Base-by-base conservation (phyloP, 92 coral and sea anemone species). In the Chrysogorgia sp. region DNA sequence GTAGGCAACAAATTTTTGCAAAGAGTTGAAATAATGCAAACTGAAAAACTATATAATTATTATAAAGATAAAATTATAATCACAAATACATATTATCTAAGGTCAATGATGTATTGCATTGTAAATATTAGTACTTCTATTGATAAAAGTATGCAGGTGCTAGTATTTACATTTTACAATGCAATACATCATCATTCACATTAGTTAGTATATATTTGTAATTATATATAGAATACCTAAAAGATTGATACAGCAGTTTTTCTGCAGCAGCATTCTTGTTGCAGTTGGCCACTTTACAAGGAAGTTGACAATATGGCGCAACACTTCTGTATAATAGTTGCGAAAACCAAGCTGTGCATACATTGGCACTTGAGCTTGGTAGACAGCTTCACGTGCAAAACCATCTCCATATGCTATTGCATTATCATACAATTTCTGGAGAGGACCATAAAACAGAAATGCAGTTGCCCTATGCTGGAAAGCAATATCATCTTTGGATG, bases 381-480 rank as follows among this genome's bases (percentile, higher is more conserved):
- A 37, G 26, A 65, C 72, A 7, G 52, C 52, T 15, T 37, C 72
- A 34, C 50, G 22, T 34, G 52, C 68, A 25, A 62, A 0, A 12
- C 68, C 68, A 28, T 62, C 68, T 25, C 68, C 37, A 62, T 29
- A 25, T 33, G 37, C 15, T 8, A 29, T 62, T 3, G 40, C 68
- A 62, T 3, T 17, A 29, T 29, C 37, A 13, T 62, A 62, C 9
- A 62, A 29, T 17, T 19, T 4, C 37, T 25, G 68, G 7, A 62
- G 40, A 17, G 68, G 68, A 4, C 40, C 68, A 62, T 62, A 62
- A 25, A 25, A 62, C 7, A 25, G 37, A 29, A 62, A 9, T 25
- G 40, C 63, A 3, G 40, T 31, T 7, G 83, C 29, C 25, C 61
- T 25, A 10, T 77, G 72, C 58, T 77, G 23, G 41, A 77, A 77